Conservation (phyloP, 1,140 invertebrate species). For the Rhyacophila brunnea region DNA sequence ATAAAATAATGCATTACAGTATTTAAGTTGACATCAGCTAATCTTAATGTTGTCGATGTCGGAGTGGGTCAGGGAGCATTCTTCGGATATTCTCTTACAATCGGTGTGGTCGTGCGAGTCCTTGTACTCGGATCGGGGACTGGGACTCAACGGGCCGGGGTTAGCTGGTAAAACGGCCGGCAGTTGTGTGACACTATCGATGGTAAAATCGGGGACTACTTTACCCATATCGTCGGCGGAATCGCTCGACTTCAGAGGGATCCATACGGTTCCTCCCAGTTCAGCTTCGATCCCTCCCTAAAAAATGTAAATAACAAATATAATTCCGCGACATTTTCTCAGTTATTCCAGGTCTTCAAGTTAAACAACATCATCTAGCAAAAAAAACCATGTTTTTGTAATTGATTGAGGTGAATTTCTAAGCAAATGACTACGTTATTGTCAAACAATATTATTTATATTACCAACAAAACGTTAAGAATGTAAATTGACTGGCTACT, state of each 20-base stretch:
- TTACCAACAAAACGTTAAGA: too few species aligned
- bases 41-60: conserved; percentile 7
- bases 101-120: background rate
- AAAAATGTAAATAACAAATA: conserved; percentile 40
- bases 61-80: background rate
- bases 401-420: too few species aligned
- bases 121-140: background rate
- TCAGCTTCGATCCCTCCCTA: conserved; percentile 73
- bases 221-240: conserved; percentile 39
- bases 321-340: too few species aligned
- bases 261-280: conserved; percentile 75
- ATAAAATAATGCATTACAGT: conserved; percentile 4
- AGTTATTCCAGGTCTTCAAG: too few species aligned
- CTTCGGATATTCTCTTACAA: background rate
- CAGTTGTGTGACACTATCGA: conserved; percentile 50
- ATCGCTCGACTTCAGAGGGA: conserved; percentile 56
- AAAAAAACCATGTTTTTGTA: too few species aligned
- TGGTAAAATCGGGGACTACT: conserved; percentile 50
- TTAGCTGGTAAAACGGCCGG: conserved; percentile 49
- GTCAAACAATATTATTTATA: too few species aligned
- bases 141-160: conserved; percentile 37
- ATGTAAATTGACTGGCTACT: too few species aligned
- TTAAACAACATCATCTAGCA: too few species aligned
- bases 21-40: conserved; percentile 22
- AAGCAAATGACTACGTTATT: too few species aligned